These are phyloP conservation scores for Prenolepis imparis DNA, from an alignment of 2,888 invertebrate genomes.

Conservation along the genomic window DNA sequence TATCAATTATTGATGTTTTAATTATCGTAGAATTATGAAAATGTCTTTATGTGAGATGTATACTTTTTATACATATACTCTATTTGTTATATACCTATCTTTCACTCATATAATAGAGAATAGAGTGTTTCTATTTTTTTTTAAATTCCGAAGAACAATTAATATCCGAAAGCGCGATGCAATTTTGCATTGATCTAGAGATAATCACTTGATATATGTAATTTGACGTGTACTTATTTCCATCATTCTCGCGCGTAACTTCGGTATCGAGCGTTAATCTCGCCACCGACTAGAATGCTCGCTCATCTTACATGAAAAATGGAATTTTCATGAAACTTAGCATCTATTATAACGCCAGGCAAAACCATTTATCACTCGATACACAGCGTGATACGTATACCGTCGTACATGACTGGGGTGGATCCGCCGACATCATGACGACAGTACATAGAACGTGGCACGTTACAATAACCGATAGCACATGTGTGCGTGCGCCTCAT, in stretches of 20 bases:
- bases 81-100: neutral
- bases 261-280: conserved; percentile 17
- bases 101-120: neutral
- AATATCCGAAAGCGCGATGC: neutral
- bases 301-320: conserved; percentile 37
- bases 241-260: conserved; percentile 5
- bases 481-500: conserved; percentile 56
- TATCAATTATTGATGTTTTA: conserved; percentile 19
- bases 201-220: conserved; percentile 23
- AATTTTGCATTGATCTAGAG: conserved; percentile 25
- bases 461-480: conserved; percentile 60
- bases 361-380: conserved; percentile 49
- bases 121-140: neutral
- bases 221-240: neutral
- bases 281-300: conserved; percentile 2
- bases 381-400: conserved; percentile 23
- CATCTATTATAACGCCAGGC: conserved; percentile 42
- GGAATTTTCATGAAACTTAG: conserved; percentile 49
- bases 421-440: conserved; percentile 51
- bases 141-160: neutral
- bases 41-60: neutral
- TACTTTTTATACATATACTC: neutral
- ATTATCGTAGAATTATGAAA: conserved; percentile 6
- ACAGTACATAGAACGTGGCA: conserved; percentile 42
- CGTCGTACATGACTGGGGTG: conserved; percentile 35